Evolutionary conservation across 2,113 vertebrate species (phyloP).

Genomic region (Microcebus griseorufus): DNA sequence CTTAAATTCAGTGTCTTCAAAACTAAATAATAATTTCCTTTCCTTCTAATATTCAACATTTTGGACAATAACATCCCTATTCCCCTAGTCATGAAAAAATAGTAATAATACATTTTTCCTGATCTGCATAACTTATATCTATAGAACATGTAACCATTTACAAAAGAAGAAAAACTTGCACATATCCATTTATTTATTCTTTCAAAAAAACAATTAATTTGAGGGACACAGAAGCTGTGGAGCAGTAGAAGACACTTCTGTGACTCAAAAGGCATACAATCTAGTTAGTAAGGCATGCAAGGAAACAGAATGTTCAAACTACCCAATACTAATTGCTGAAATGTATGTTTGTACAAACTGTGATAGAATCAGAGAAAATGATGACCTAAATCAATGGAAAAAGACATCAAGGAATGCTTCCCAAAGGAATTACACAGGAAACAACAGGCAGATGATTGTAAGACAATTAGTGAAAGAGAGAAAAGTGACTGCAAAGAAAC

Average conservation of each 20-base stretch:
- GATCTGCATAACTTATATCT: not conserved
- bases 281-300: not conserved
- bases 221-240: not conserved
- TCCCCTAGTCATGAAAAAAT: not conserved
- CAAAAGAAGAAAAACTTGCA: not conserved
- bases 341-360: not conserved
- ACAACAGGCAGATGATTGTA: not conserved
- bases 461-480: not conserved
- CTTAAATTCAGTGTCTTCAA: not conserved
- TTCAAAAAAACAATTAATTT: not conserved
- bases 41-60: not conserved
- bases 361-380: not conserved
- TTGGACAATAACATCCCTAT: not conserved
- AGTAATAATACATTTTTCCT: not conserved
- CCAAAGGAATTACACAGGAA: not conserved
- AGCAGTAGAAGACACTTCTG: not conserved
- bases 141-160: not conserved
- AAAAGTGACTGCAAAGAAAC: not conserved
- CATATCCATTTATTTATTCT: not conserved
- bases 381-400: not conserved
- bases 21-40: not conserved
- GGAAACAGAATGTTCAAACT: not conserved
- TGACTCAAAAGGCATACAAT: not conserved
- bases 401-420: not conserved
- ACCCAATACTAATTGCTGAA: not conserved